A percentile compares a stretch with the other conserved stretches of the same genome.
These are phyloP conservation scores for Pachycephus smyrnensis DNA, from an alignment of 2,888 invertebrate species.

Conservation along the genomic window DNA sequence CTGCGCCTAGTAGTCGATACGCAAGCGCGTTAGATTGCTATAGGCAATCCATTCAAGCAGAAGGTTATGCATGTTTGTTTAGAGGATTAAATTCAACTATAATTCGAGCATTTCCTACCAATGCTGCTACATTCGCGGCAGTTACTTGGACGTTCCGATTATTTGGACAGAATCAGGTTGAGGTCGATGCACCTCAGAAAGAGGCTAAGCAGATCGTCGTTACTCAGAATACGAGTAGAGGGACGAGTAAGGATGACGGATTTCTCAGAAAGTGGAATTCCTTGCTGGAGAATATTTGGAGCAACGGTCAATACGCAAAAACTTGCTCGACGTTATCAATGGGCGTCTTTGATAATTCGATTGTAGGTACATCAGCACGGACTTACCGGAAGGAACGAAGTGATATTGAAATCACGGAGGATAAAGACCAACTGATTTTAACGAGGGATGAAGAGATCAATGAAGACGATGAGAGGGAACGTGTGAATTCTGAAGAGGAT, in stretches of 20 bases:
- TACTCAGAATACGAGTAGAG: not conserved
- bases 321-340: slow-evolving; percentile 14
- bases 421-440: not conserved
- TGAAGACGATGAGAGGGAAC: not conserved
- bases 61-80: slow-evolving; percentile 80
- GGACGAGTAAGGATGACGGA: not conserved
- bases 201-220: not conserved
- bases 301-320: slow-evolving; percentile 9
- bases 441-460: not conserved
- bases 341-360: not conserved
- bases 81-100: slow-evolving; percentile 84
- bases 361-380: not conserved
- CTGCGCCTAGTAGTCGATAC: slow-evolving; percentile 75
- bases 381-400: slow-evolving; percentile 6
- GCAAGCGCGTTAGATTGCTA: slow-evolving; percentile 81
- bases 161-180: slow-evolving; percentile 41
- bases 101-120: slow-evolving; percentile 90
- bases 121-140: slow-evolving; percentile 91
- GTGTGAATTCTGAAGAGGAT: not conserved
- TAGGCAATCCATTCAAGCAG: slow-evolving; percentile 74
- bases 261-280: slow-evolving; percentile 23
- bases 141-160: slow-evolving; percentile 83
- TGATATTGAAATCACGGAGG: not conserved
- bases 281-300: slow-evolving; percentile 12
- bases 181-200: not conserved